A percentile compares a stretch with the other conserved stretches of the same genome.
Conservation (phyloP, 2,113 vertebrate species). For the Condylura cristata region DNA sequence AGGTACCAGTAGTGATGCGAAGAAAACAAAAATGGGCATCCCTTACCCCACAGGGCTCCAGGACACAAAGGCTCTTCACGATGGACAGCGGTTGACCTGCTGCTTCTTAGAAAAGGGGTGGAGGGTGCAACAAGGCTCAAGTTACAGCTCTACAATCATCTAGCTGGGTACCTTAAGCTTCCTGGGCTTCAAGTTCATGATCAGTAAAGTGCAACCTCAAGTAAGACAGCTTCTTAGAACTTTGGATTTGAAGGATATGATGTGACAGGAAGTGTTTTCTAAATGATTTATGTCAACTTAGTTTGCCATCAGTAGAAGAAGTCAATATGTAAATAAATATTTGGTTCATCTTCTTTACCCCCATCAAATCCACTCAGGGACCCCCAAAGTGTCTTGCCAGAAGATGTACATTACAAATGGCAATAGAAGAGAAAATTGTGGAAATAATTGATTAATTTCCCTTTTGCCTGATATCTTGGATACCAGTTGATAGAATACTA, state of each 20-base stretch:
- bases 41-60: not conserved
- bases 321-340: not conserved
- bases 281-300: not conserved
- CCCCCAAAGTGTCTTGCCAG: not conserved
- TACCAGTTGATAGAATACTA: not conserved
- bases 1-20: not conserved
- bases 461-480: not conserved
- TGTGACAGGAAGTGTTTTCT: not conserved
- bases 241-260: not conserved
- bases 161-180: not conserved
- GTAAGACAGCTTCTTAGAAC: not conserved
- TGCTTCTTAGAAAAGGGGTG: not conserved
- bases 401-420: not conserved
- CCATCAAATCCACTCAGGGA: not conserved
- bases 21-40: not conserved
- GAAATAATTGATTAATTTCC: not conserved
- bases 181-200: not conserved
- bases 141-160: not conserved
- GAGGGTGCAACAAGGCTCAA: not conserved
- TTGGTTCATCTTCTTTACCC: not conserved
- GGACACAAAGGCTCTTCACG: not conserved
- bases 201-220: not conserved
- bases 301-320: not conserved
- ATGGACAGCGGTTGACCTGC: not conserved
- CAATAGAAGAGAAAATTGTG: not conserved